Evolutionary conservation across 64 coral and sea anemone genomes (phyloP).

Genomic region (Acropora tenuis): DNA sequence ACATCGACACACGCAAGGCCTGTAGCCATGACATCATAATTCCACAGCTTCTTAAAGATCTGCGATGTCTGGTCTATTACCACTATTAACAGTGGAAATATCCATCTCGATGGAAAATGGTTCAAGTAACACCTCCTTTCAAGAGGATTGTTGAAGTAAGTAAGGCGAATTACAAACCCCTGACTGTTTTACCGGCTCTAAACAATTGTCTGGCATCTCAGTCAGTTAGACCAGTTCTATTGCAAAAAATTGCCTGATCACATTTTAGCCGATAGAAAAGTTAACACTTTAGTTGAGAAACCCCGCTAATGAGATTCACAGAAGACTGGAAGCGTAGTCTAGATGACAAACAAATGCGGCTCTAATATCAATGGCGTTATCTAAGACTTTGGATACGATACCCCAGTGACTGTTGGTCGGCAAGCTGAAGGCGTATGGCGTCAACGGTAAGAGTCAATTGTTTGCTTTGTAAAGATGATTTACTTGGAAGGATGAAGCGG

Average conservation of each 20-base stretch:
- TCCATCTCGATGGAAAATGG: neutral
- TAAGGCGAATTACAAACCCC: neutral
- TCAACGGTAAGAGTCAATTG: too few relatives aligned
- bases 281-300: too few relatives aligned
- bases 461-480: too few relatives aligned
- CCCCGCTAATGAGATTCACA: neutral
- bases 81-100: neutral
- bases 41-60: too few relatives aligned
- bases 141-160: neutral
- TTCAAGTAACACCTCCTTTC: neutral
- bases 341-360: neutral
- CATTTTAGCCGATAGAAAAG: neutral
- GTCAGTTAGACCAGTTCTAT: neutral
- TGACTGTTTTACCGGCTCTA: neutral
- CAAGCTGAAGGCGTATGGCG: too few relatives aligned
- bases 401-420: neutral
- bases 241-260: neutral
- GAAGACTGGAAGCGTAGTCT: neutral
- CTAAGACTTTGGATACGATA: neutral
- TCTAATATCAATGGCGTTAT: neutral
- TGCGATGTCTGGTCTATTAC: too few relatives aligned
- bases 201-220: neutral
- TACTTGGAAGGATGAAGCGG: too few relatives aligned
- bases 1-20: too few relatives aligned
- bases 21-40: too few relatives aligned